Conservation (phyloP, 2,113 vertebrate species). For the Orcinus orca region DNA sequence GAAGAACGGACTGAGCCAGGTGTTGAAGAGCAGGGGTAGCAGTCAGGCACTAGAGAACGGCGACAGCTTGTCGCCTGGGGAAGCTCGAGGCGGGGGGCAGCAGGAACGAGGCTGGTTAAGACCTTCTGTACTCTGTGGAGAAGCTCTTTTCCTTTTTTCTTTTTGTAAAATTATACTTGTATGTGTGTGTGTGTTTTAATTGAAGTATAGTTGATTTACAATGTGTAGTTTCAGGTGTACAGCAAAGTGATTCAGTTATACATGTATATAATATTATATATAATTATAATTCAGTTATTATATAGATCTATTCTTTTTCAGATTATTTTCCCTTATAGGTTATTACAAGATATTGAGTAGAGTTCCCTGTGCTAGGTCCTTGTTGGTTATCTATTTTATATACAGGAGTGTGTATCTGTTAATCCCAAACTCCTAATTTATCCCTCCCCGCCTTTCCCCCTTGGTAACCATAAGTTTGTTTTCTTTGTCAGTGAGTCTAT, state of each 20-base stretch:
- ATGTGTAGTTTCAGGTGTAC: background rate
- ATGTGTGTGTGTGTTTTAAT: background rate
- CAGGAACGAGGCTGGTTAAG: background rate
- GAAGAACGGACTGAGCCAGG: background rate
- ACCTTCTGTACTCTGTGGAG: background rate
- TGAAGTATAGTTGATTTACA: background rate
- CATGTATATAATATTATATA: too few relatives aligned
- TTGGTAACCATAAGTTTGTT: background rate
- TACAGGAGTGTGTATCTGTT: background rate
- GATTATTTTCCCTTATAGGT: background rate
- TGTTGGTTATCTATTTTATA: background rate
- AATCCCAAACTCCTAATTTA: background rate
- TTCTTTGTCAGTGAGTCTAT: background rate
- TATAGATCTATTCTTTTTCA: too few relatives aligned
- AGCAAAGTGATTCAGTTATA: background rate
- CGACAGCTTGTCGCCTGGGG: background rate
- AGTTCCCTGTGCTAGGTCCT: background rate
- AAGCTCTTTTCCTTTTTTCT: background rate
- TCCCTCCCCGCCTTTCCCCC: background rate
- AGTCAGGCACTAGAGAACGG: accelerated
- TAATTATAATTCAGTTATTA: too few relatives aligned
- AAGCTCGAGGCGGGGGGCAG: background rate
- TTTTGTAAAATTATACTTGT: background rate
- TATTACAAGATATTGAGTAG: background rate
- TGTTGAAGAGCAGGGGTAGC: background rate